Evolutionary conservation across 2,888 invertebrate species (phyloP), one percentile per base, ranked within the genome.

Genomic region (Epiblema foenella): DNA sequence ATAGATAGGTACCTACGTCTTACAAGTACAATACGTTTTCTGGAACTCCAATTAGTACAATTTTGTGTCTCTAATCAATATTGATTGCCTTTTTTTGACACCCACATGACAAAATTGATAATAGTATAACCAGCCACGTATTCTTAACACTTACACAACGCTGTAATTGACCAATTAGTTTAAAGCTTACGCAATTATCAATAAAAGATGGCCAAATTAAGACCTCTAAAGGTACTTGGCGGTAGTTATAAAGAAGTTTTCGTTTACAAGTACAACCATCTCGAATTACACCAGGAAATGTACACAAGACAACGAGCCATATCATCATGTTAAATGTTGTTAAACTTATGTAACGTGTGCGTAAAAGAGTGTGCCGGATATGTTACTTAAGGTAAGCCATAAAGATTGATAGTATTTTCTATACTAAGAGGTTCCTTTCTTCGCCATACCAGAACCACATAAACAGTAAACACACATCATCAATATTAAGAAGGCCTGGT

Each of bases 251-350:
- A 69, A 70, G 70, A 54, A 54, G 60, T 66, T 56, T 52, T 20
- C 33, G 49, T 46, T 62, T 57, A 71, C 51, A 60, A 60, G 46
- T 46, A 46, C 46, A 62, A 62, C 71, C 51, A 49, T 17, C 17
- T 62, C 51, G 62, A 39, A 71, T 67, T 65, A 15, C 57, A 69
- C 49, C 67, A 62, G 71, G 71, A 71, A 71, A 66, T 66, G 62
- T 62, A 51, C 62, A 70, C 54, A 66, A 66, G 56, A 57, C 71
- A 67, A 67, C 71, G 18, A 71, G 71, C 71, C 56, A 49, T 71
- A 67, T 67, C 71, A 67, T 71, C 62, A 56, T 37, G 62, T 57
- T 71, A 49, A 60, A 39, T 59, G 51, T 46, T 33, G 49, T 57
- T 18, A 66, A 51, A 11, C 56, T 63, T 71, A 71, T 54, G 49